Evolutionary conservation across 2,113 vertebrate genomes (phyloP).

Genomic region (Neomonachus schauinslandi): DNA sequence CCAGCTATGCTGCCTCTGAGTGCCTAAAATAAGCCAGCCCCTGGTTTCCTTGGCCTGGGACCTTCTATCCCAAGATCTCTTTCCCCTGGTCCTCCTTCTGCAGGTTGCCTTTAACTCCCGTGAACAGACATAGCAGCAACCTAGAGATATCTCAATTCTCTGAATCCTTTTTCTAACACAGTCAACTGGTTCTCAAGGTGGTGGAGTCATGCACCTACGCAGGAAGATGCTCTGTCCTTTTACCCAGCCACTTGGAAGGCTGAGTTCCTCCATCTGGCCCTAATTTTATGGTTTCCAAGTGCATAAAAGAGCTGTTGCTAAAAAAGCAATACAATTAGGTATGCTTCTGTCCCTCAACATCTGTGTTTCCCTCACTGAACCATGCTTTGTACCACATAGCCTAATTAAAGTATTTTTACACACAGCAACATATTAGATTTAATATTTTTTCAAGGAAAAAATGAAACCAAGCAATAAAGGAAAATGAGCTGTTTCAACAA

Average conservation of each 20-base stretch:
- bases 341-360: background rate
- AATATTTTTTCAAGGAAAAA: conserved; percentile 37
- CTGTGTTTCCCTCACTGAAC: conserved; percentile 12
- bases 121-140: background rate
- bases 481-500: background rate
- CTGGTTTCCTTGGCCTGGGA: background rate
- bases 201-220: background rate
- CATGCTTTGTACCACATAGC: background rate
- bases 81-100: background rate
- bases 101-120: background rate
- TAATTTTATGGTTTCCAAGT: background rate
- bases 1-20: background rate
- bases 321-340: conserved; percentile 2
- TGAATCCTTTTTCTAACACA: background rate
- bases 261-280: background rate
- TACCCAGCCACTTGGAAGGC: background rate
- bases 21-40: background rate
- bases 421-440: background rate
- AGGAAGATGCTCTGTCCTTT: background rate
- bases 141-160: background rate
- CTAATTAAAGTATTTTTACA: conserved; percentile 43
- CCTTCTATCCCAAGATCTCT: background rate
- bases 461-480: conserved; percentile 5
- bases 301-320: background rate
- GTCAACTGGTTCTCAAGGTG: background rate